Percentiles rank a stretch among this genome's conserved stretches.
Conservation (phyloP, 2,888 invertebrate genomes). For the Antheraea assamensis region DNA sequence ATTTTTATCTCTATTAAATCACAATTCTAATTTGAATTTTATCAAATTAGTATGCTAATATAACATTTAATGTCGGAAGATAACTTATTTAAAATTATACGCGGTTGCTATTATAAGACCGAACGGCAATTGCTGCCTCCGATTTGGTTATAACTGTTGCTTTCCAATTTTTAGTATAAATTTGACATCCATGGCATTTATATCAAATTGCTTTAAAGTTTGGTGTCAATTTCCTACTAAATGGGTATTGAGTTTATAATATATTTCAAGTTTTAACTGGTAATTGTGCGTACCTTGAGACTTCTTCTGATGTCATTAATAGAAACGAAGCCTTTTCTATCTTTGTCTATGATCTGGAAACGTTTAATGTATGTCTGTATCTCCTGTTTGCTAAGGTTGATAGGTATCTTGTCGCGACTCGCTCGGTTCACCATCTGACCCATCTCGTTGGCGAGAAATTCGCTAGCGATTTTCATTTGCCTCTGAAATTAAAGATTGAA, state of each 20-base stretch:
- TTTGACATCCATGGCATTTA: no score
- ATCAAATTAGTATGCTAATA: no score
- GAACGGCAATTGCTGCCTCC: no score
- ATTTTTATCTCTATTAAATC: no score
- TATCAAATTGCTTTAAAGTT: no score
- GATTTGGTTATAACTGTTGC: no score
- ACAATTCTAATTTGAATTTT: no score
- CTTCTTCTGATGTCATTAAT: slow-evolving; percentile 98
- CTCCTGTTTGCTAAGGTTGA: slow-evolving; percentile 96
- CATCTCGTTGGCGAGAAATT: slow-evolving; percentile 97
- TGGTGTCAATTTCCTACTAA: no score
- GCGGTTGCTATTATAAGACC: no score
- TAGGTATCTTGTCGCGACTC: slow-evolving; percentile 92
- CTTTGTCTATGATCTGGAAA: slow-evolving; percentile 97
- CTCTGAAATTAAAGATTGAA: slow-evolving; percentile 73
- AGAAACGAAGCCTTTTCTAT: slow-evolving; percentile 98
- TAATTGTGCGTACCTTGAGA: slow-evolving; percentile 88
- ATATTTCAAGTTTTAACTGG: neutral
- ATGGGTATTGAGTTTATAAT: neutral
- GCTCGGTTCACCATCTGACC: slow-evolving; percentile 96
- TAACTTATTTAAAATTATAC: no score
- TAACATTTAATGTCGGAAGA: no score
- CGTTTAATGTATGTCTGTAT: slow-evolving; percentile 96
- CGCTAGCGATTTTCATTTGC: slow-evolving; percentile 90
- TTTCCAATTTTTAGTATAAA: no score